Percentiles rank a stretch among this genome's conserved stretches.
phyloP scores from a whole-genome alignment of 2,113 vertebrate genomes.

The Microcebus murinus region DNA sequence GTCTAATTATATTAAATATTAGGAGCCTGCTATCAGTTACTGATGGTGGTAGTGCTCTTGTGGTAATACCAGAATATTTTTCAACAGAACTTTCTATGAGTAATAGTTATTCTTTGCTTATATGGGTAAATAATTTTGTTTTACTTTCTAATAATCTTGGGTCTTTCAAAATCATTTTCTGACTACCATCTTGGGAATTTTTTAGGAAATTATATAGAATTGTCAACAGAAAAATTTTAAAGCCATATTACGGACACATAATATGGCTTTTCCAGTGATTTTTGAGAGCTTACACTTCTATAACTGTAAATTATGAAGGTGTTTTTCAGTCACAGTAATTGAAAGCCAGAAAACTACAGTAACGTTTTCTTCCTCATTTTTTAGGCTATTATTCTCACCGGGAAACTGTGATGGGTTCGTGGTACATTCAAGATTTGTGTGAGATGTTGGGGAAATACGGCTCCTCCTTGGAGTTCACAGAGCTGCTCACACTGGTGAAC shows the following conservation, averaged over 20 bases:
- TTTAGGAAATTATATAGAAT: not conserved
- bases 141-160: not conserved
- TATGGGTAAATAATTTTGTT: not conserved
- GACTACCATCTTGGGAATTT: not conserved
- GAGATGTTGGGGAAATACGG: constrained; percentile 85
- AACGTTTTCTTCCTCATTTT: not conserved
- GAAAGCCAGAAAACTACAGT: not conserved
- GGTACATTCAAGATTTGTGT: constrained; percentile 94
- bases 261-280: not conserved
- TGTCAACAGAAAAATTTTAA: not conserved
- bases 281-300: not conserved
- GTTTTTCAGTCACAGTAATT: not conserved
- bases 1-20: not conserved
- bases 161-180: not conserved
- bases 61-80: not conserved
- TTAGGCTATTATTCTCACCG: constrained; percentile 96
- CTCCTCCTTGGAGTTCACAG: constrained; percentile 92
- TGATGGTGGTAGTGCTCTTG: no score
- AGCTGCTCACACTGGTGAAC: constrained; percentile 96
- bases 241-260: not conserved
- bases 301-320: not conserved
- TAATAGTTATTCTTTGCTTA: not conserved
- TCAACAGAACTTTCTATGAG: no score
- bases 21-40: not conserved
- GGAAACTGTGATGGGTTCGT: constrained; percentile 93